A percentile compares a stretch with the other conserved stretches of the same genome.
phyloP scores from a whole-genome alignment of 2,888 invertebrate species.

The Polietes domitor region DNA sequence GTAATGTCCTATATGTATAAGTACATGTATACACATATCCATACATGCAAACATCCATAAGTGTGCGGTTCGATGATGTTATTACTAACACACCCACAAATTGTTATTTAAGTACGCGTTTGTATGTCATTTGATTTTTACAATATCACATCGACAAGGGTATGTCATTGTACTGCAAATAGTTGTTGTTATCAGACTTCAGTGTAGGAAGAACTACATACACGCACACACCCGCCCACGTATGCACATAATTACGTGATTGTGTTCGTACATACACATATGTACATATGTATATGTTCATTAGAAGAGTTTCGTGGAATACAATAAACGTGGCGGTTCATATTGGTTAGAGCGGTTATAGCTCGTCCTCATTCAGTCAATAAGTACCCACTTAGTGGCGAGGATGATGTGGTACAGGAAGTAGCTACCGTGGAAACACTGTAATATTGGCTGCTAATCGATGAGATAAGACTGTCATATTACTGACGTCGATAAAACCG shows the following conservation, averaged over 20 bases:
- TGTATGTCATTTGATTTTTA: slow-evolving; percentile 63
- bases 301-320: not conserved
- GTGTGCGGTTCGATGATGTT: slow-evolving; percentile 16
- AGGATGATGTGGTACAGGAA: not conserved
- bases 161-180: slow-evolving; percentile 11
- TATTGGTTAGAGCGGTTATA: not conserved
- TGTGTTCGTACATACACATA: not conserved
- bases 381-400: slow-evolving; percentile 8
- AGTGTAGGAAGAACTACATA: no score
- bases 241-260: no score
- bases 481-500: slow-evolving; percentile 13
- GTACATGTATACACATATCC: not conserved
- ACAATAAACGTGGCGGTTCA: not conserved
- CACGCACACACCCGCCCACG: no score
- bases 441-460: slow-evolving; percentile 12
- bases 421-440: not conserved
- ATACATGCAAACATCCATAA: not conserved
- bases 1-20: no score
- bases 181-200: not conserved
- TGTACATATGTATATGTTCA: not conserved
- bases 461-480: slow-evolving; percentile 26
- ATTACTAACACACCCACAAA: slow-evolving; percentile 55
- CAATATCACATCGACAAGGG: slow-evolving; percentile 22
- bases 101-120: slow-evolving; percentile 67
- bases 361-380: slow-evolving; percentile 9